phyloP scores from a whole-genome alignment of 2,888 invertebrate genomes.

The Molorchus minor region DNA sequence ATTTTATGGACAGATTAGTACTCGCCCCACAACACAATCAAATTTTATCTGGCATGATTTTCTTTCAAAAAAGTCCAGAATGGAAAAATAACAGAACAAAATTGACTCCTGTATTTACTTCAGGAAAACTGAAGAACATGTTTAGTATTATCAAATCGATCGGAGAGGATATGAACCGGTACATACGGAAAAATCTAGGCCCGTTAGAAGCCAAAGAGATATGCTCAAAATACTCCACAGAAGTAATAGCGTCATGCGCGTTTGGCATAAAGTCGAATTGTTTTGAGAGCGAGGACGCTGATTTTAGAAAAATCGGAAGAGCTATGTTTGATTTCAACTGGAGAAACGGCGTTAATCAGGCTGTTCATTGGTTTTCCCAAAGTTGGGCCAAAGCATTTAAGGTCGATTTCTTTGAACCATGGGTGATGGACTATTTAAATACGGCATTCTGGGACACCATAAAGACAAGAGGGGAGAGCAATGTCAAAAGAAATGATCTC shows the following conservation, averaged over 20 bases:
- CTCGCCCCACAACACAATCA: conserved; percentile 60
- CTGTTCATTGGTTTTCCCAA: conserved; percentile 49
- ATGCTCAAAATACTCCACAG: conserved; percentile 60
- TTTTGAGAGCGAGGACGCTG: conserved; percentile 56
- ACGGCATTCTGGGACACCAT: conserved; percentile 51
- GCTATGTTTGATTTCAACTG: conserved; percentile 53
- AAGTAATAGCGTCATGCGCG: conserved; percentile 62
- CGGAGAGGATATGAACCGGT: conserved; percentile 50
- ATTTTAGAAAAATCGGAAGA: conserved; percentile 57
- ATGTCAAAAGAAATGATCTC: conserved; percentile 64
- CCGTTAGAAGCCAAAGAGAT: conserved; percentile 53
- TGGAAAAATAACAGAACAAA: conserved; percentile 66
- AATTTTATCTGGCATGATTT: conserved; percentile 59
- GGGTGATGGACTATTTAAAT: conserved; percentile 48
- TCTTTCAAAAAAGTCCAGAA: conserved; percentile 62
- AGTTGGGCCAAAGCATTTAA: conserved; percentile 45
- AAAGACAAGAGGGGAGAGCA: conserved; percentile 44
- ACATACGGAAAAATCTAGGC: conserved; percentile 24
- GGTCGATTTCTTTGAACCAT: conserved; percentile 47
- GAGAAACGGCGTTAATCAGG: conserved; percentile 44
- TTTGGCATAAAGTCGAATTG: conserved; percentile 62
- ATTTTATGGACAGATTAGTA: conserved; percentile 63
- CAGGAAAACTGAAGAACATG: conserved; percentile 67
- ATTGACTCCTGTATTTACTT: conserved; percentile 66
- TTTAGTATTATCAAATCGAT: conserved; percentile 62